Evolutionary conservation across 92 coral and sea anemone species (phyloP).

Genomic region (Ricordea florida): DNA sequence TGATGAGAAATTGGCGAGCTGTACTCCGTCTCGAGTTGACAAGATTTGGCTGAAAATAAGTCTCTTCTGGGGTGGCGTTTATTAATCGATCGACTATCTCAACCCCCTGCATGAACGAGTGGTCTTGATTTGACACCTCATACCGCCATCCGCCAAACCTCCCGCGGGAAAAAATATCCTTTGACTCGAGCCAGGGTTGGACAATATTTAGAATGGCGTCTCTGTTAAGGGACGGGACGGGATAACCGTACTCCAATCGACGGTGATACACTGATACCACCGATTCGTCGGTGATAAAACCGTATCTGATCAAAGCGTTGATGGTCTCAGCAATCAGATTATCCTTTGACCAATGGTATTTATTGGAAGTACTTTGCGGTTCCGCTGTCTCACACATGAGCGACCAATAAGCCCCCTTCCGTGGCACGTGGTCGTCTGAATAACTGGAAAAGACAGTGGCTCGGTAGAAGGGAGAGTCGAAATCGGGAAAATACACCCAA

Average conservation of each 20-base stretch:
- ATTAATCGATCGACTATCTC: constrained; percentile 48
- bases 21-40: constrained; percentile 60
- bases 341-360: constrained; percentile 49
- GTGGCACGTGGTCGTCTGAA: constrained; percentile 62
- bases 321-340: constrained; percentile 32
- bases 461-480: constrained; percentile 74
- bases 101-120: constrained; percentile 80
- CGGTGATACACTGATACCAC: constrained; percentile 54
- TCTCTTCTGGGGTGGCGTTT: constrained; percentile 59
- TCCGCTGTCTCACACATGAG: constrained; percentile 73
- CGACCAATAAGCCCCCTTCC: constrained; percentile 57
- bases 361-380: constrained; percentile 3
- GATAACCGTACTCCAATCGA: constrained; percentile 63
- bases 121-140: constrained; percentile 71
- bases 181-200: constrained; percentile 65
- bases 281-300: constrained; percentile 34
- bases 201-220: constrained; percentile 39
- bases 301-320: constrained; percentile 37
- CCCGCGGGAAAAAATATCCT: constrained; percentile 62
- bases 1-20: constrained; percentile 16
- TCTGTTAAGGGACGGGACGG: constrained; percentile 62
- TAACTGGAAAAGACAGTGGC: constrained; percentile 70
- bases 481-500: constrained; percentile 76
- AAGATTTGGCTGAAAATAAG: constrained; percentile 43
- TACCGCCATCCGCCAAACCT: constrained; percentile 81